Evolutionary conservation across 2,888 invertebrate species (phyloP).

Genomic region (Resseliella maxima): DNA sequence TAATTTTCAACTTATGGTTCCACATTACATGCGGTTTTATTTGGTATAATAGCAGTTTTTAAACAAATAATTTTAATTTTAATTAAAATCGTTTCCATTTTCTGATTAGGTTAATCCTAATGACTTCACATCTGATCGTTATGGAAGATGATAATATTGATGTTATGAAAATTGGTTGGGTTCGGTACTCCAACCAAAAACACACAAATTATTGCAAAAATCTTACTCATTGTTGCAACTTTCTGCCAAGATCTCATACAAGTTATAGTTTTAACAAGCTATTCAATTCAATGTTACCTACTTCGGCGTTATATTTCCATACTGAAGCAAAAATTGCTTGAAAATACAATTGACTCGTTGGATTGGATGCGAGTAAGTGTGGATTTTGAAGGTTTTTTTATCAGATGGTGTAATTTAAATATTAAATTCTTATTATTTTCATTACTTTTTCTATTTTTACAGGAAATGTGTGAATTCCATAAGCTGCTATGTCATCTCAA

Average conservation of each 20-base stretch:
- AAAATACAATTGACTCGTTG: constrained; percentile 77
- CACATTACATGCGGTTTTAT: constrained; percentile 76
- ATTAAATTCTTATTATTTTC: neutral
- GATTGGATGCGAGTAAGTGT: constrained; percentile 84
- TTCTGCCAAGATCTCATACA: constrained; percentile 84
- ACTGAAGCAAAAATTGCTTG: constrained; percentile 77
- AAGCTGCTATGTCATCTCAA: constrained; percentile 83
- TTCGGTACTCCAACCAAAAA: constrained; percentile 56
- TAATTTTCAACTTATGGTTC: constrained; percentile 79
- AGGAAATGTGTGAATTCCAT: constrained; percentile 84
- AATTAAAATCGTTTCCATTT: too few relatives aligned
- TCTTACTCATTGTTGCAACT: constrained; percentile 75
- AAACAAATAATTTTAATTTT: too few relatives aligned
- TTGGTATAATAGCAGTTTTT: too few relatives aligned
- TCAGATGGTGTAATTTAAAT: too few relatives aligned
- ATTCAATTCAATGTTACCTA: constrained; percentile 84
- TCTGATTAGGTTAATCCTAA: constrained; percentile 72
- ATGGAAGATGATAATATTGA: constrained; percentile 56
- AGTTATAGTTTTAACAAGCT: constrained; percentile 84
- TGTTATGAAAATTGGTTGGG: constrained; percentile 61
- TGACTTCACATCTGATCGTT: constrained; percentile 25
- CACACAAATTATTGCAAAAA: constrained; percentile 59
- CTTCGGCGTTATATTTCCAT: constrained; percentile 80
- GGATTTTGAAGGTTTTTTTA: neutral
- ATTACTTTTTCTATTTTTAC: constrained; percentile 70